Base-by-base conservation (phyloP, 2,888 invertebrate genomes). In the Serrognathus titanus region DNA sequence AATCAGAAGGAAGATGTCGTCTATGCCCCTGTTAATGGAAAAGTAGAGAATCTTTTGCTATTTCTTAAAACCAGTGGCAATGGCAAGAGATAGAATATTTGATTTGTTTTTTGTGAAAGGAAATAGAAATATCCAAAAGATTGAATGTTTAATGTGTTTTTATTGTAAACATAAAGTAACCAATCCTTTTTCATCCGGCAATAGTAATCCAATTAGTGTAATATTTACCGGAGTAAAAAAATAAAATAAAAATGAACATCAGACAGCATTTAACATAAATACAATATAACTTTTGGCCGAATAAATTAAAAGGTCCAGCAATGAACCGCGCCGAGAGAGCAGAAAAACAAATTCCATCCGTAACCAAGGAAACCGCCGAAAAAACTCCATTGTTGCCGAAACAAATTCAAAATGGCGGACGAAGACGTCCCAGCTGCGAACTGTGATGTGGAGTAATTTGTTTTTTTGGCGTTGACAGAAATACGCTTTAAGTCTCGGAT, bases 321-420 rank as follows among this genome's bases (percentile, higher is more conserved):
- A 43, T 43, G 43, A 20, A 43, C 43, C 43, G 43, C 43, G 45
- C 45, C 41, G 45, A 12, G 56, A 59, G 53, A 57, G 47, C 68
- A 69, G 71, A 72, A 72, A 72, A 72, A 73, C 71, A 64, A 71
- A 73, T 71, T 70, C 71, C 69, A 60, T 67, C 63, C 66, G 72
- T 71, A 69, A 71, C 70, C 69, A 71, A 69, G 69, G 70, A 63
- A 68, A 72, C 71, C 63, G 63, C 57, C 60, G 65, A 70, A 73
- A 72, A 71, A 73, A 70, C 69, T 64, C 74, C 72, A 74, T 74
- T 74, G 74, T 74, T 69, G 73, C 69, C 68, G 66, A 71, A 72
- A 71, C 73, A 68, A 74, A 74, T 75, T 74, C 74, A 75, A 75
- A 73, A 74, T 74, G 75, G 74, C 73, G 67, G 66, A 59, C 66